Conservation (phyloP, 2,797 vertebrate species). For the Gymnoscopelus microlampas region DNA sequence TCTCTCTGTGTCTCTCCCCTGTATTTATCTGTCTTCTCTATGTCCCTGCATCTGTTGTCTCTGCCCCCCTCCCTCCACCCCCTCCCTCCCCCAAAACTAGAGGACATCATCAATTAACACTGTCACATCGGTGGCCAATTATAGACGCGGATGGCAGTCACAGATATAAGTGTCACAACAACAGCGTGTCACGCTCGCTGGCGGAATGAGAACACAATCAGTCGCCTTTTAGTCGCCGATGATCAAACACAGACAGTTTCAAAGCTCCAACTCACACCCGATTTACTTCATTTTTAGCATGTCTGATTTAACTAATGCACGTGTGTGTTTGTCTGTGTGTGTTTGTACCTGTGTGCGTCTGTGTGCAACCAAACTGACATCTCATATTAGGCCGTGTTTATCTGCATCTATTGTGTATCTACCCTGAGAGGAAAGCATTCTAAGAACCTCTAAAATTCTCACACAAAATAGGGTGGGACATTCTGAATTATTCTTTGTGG, state of each 20-base stretch:
- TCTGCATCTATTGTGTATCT: background rate
- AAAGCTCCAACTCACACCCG: too few relatives aligned
- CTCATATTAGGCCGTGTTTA: background rate
- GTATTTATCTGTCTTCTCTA: too few relatives aligned
- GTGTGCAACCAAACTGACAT: background rate
- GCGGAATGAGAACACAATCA: constrained; percentile 54
- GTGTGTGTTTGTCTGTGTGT: too few relatives aligned
- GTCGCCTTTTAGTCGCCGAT: constrained; percentile 21
- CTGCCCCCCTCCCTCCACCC: background rate
- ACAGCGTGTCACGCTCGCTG: constrained; percentile 45
- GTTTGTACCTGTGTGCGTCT: too few relatives aligned
- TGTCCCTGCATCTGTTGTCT: background rate
- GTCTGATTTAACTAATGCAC: background rate
- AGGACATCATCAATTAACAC: constrained; percentile 55
- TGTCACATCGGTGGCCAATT: constrained; percentile 50
- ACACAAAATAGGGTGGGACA: background rate
- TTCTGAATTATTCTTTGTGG: background rate
- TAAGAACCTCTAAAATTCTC: background rate
- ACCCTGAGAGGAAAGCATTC: too few relatives aligned
- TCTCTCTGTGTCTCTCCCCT: background rate
- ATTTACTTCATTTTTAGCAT: background rate
- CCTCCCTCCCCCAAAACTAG: constrained; percentile 14
- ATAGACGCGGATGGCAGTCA: constrained; percentile 46
- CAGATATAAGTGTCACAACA: constrained; percentile 57
- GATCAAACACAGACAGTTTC: background rate